These are phyloP conservation scores for Metopolophium dirhodum DNA, from an alignment of 1,140 invertebrate genomes.

Conservation along the genomic window DNA sequence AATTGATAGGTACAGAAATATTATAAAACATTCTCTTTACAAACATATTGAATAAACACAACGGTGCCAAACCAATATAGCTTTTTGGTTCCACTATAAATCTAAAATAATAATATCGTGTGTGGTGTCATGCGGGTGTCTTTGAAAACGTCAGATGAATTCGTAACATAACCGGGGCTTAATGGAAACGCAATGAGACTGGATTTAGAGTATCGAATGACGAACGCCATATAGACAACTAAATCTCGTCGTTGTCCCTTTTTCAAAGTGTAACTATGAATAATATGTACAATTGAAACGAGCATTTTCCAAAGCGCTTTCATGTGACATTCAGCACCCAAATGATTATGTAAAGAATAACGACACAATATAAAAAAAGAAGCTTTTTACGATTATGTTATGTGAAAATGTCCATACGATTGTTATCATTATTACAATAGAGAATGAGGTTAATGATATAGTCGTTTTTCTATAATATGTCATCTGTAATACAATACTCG, in stretches of 20 bases:
- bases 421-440: neutral
- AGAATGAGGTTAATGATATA: neutral
- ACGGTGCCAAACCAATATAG: neutral
- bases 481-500: neutral
- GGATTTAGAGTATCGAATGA: neutral
- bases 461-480: neutral
- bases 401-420: neutral
- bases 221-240: neutral
- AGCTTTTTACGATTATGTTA: neutral
- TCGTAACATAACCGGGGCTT: neutral
- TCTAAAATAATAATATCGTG: neutral
- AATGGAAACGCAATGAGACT: slow-evolving; percentile 5
- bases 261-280: neutral
- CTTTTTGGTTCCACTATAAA: neutral
- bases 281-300: neutral
- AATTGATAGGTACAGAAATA: neutral
- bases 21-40: neutral
- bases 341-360: neutral
- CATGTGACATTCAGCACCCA: neutral
- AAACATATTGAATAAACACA: neutral
- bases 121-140: neutral
- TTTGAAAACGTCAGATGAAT: neutral
- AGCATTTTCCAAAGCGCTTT: neutral
- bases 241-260: neutral
- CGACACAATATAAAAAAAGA: neutral